Base-by-base conservation (phyloP, 2,888 invertebrate genomes). In the Camptogramma bilineatum region DNA sequence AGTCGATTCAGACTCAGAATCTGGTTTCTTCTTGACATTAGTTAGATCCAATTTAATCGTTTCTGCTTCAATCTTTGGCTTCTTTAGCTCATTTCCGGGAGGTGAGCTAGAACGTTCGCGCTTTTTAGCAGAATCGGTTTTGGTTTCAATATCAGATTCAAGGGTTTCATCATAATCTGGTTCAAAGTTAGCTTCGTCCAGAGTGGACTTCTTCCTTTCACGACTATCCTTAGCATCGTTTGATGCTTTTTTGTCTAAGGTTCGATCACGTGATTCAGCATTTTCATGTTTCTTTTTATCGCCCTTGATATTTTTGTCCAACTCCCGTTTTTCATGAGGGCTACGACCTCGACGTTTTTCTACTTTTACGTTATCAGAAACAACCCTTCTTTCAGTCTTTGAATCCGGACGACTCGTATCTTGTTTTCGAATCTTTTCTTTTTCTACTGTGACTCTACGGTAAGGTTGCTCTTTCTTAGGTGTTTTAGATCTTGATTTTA, bases 131-230 rank as follows among this genome's bases (percentile, higher is more conserved):
- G 73, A 75, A 39, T 94, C 94, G 13, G 93, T 94, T 66, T 95
- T 95, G 1, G 91, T 88, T 73, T 96, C 96, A 18, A 91, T 94
- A 65, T 96, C 96, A 4, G 95, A 93, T 73, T 94, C 93, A 17
- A 94, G 84, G 59, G 86, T 91, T 77, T 94, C 95, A 71, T 96
- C 96, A 82, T 96, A 96, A 80, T 96, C 96, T 0, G 96, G 96
- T 76, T 95, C 96, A 78, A 96, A 96, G 77, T 94, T 95, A 0
- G 96, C 94, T 85, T 96, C 96, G 74, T 96, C 96, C 47, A 96
- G 85, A 5, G 94, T 94, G 8, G 95, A 94, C 75, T 96, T 95
- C 73, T 96, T 95, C 69, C 95, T 88, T 79, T 94, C 94, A 0
- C 93, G 89, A 24, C 94, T 92, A 2, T 72, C 59, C 52, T 74